Evolutionary conservation across 35 echinoderm and acorn worm species (phyloP), one percentile per base, ranked within the genome.

Genomic region (Hemicentrotus pulcherrimus): DNA sequence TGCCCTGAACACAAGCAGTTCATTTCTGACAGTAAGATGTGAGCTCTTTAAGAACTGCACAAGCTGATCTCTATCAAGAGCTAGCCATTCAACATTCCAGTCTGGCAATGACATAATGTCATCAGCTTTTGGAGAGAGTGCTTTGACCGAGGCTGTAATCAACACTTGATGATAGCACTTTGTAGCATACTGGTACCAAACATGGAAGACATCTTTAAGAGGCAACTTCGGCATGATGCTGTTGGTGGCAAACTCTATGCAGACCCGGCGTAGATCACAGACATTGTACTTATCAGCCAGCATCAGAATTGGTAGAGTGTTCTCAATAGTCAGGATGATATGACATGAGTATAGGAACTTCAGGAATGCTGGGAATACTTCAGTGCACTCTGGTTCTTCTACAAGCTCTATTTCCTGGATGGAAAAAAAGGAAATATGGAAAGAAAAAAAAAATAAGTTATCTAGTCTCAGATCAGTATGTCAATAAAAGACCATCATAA

Each of bases 171-270:
- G 98, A 86, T 99, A 99, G 94, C 98, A 99, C 92, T 99, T 99
- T 30, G 98, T 99, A n/a, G 98, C 98, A 88, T 99, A 99, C 94
- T 99, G 98, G 88, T 97, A 99, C 98, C 98, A 99, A 22, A 99
- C 95, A 94, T 99, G 98, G 88, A 99, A 99, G 52, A 99, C 98
- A 89, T 99, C 98, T 92, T 99, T 99, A 18, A 99, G 95, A 85
- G 97, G 98, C 31, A 99, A 88, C 91, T 99, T 99, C 9, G 98
- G 98, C 91, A 99, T 99, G 92, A 99, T 99, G 94, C 91, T 97
- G 32, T 92, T 91, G 32, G 96, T 99, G 31, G 98, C 98, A 95
- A 97, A 97, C 50, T 95, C 33, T 41, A 99, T 94, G 88, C 98
- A 99, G 9, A 99, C 97, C 46, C 96, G 31, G 13, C 96, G 95